phyloP scores from a whole-genome alignment of 2,113 vertebrate genomes.

The Engystomops pustulosus region DNA sequence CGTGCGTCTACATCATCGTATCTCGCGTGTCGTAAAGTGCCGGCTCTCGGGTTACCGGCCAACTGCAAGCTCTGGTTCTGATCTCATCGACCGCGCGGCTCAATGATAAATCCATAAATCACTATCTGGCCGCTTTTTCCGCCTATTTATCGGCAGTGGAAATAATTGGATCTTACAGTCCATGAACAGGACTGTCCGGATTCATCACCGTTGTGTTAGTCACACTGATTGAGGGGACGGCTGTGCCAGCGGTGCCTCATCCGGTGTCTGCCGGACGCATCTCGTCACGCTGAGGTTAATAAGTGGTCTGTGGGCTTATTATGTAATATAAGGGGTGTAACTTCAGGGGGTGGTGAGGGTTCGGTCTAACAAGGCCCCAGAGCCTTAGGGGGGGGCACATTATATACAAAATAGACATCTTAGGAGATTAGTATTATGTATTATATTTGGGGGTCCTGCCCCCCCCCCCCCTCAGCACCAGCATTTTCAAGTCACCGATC shows the following conservation, averaged over 20 bases:
- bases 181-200: not conserved
- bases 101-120: not conserved
- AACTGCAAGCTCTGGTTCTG: not conserved
- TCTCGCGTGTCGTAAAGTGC: not conserved
- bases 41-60: not conserved
- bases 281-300: not conserved
- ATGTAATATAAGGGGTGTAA: too few species aligned
- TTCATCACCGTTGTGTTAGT: conserved; percentile 17
- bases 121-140: not conserved
- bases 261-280: too few species aligned
- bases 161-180: conserved; percentile 4
- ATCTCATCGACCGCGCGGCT: not conserved
- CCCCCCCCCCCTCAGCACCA: too few species aligned
- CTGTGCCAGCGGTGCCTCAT: not conserved
- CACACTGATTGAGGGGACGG: not conserved
- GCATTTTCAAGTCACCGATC: too few species aligned
- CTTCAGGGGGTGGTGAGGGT: too few species aligned
- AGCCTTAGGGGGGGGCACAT: too few species aligned
- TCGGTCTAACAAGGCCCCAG: too few species aligned
- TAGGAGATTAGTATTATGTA: too few species aligned
- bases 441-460: too few species aligned
- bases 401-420: too few species aligned
- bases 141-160: not conserved
- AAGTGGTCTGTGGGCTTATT: not conserved
- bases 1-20: not conserved